phyloP scores from a whole-genome alignment of 2,888 invertebrate genomes.

The Lochmaea crataegi region DNA sequence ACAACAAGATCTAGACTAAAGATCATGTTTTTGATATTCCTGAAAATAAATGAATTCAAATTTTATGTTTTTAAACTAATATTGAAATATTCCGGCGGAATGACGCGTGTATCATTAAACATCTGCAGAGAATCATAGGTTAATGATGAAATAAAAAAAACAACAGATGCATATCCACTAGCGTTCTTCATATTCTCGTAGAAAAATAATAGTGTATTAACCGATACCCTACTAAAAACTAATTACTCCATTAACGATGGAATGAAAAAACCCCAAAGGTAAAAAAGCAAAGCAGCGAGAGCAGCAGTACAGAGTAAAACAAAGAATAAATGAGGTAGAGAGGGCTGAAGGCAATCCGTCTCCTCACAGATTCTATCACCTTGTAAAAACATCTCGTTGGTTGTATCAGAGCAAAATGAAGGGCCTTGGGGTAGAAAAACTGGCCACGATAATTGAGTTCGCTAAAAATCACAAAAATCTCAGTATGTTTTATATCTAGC shows the following conservation, averaged over 20 bases:
- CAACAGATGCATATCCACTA: not conserved
- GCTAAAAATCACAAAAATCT: slow-evolving; percentile 62
- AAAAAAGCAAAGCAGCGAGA: slow-evolving; percentile 36
- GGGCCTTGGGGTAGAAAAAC: slow-evolving; percentile 54
- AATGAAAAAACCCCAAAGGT: slow-evolving; percentile 40
- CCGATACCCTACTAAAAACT: slow-evolving; percentile 28
- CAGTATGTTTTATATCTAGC: slow-evolving; percentile 39
- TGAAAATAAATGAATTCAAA: too few relatives aligned
- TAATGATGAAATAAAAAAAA: not conserved
- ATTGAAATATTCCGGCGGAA: too few relatives aligned
- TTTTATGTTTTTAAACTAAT: too few relatives aligned
- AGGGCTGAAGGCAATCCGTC: slow-evolving; percentile 12
- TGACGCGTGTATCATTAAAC: too few relatives aligned
- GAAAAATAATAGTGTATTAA: not conserved
- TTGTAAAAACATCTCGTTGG: slow-evolving; percentile 54
- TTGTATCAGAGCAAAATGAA: slow-evolving; percentile 40
- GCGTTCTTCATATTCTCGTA: slow-evolving; percentile 4
- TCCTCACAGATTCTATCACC: slow-evolving; percentile 41
- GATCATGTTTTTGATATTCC: too few relatives aligned
- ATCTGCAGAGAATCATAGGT: too few relatives aligned
- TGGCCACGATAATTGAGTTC: slow-evolving; percentile 58
- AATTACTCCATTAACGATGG: slow-evolving; percentile 38
- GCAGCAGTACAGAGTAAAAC: not conserved
- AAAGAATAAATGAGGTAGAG: slow-evolving; percentile 11
- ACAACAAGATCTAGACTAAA: too few relatives aligned